Percentiles rank a stretch among this genome's conserved stretches.
These are phyloP conservation scores for Caenorhabditis elegans DNA, from an alignment of 1,140 invertebrate species.

Conservation along the genomic window WBcel235 BX284604.4:3349001-3349500, in stretches of 20 bases:
- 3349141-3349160: conserved; percentile 35
- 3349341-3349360: neutral
- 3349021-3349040: neutral
- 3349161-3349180: conserved; percentile 40
- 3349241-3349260: too few species aligned
- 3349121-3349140: conserved; percentile 16
- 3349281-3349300: neutral
- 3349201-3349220: too few species aligned
- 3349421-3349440: neutral
- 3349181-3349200: too few species aligned
- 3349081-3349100: neutral
- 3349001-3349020: neutral
- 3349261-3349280: too few species aligned
- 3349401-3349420: neutral
- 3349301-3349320: neutral
- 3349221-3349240: too few species aligned
- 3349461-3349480: too few species aligned
- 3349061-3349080: neutral
- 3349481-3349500: too few species aligned
- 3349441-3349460: neutral
- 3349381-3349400: neutral
- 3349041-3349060: neutral
- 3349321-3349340: neutral
- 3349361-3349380: neutral
- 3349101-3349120: conserved; percentile 1